Evolutionary conservation across 2,888 invertebrate genomes (phyloP).

Genomic region (Harmothoe impar): DNA sequence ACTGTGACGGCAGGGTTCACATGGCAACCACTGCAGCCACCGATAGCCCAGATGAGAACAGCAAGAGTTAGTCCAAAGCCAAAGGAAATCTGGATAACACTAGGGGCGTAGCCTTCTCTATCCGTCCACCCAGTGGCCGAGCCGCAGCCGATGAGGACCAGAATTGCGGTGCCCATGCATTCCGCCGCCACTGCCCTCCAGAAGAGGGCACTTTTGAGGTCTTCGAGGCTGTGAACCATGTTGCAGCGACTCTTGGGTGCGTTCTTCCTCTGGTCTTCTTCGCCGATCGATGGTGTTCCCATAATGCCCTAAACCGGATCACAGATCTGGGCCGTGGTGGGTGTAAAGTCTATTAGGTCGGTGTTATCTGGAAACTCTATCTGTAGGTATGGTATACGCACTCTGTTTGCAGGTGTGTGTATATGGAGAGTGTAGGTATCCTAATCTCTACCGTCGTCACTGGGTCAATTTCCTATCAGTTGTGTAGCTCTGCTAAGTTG

Average conservation of each 20-base stretch:
- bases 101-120: neutral
- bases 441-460: too few species aligned
- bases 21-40: constrained; percentile 94
- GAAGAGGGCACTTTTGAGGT: constrained; percentile 81
- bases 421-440: too few species aligned
- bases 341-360: neutral
- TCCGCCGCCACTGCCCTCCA: constrained; percentile 93
- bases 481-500: too few species aligned
- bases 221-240: constrained; percentile 68
- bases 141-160: constrained; percentile 91
- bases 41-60: constrained; percentile 91
- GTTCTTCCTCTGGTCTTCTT: neutral
- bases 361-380: too few species aligned
- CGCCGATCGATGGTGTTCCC: neutral
- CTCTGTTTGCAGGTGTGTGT: too few species aligned
- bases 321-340: neutral
- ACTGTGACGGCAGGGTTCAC: constrained; percentile 94
- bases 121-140: constrained; percentile 33
- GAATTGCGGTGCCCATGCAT: constrained; percentile 91
- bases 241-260: constrained; percentile 18
- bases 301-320: neutral
- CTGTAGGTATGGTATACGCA: too few species aligned
- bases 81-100: constrained; percentile 89
- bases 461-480: too few species aligned
- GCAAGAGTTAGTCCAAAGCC: constrained; percentile 94